Evolutionary conservation across 2,888 invertebrate genomes (phyloP), one percentile per base, ranked within the genome.

Genomic region (Drosophila longiperda): DNA sequence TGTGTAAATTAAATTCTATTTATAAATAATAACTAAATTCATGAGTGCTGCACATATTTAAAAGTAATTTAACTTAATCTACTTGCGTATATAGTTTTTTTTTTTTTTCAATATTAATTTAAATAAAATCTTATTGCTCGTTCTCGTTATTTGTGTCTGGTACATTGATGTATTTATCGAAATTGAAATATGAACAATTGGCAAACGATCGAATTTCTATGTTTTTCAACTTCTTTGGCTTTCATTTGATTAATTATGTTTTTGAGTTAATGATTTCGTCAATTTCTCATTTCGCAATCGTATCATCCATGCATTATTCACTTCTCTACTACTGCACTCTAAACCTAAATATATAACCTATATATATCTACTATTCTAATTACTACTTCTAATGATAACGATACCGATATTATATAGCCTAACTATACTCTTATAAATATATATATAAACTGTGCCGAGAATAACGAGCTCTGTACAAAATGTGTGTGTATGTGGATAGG

Each of bases 271-370:
- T 83, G 8, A 60, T 78, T 85, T 54, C 1, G n/a, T 77, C 54
- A 20, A 63, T 34, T 70, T 64, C 62, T 78, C 38, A 72, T 86
- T 85, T 80, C 50, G 57, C 73, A 59, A 80, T 86, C 83, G 73
- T 80, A 73, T 85, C 83, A 83, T 85, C 65, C 73, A 80, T 80
- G 67, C 80, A 86, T 80, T 83, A 86, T 80, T 83, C 70, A 85
- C 75, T 75, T 72, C 45, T 69, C 42, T 76, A 75, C 60, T 78
- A 71, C 54, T 80, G 74, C 70, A 76, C 60, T 61, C 38, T 54
- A 66, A 50, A 20, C 23, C 45, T 66, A 60, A 69, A 68, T 33
- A n/a, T 29, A 49, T 29, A 29, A 29, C 29, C 60, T 29, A 45
- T 42, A n/a, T 53, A 53, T 65, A 73, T 55, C 29, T 55, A 59